Conservation (phyloP, 2,113 vertebrate species). For the Hippocampus guttulatus region DNA sequence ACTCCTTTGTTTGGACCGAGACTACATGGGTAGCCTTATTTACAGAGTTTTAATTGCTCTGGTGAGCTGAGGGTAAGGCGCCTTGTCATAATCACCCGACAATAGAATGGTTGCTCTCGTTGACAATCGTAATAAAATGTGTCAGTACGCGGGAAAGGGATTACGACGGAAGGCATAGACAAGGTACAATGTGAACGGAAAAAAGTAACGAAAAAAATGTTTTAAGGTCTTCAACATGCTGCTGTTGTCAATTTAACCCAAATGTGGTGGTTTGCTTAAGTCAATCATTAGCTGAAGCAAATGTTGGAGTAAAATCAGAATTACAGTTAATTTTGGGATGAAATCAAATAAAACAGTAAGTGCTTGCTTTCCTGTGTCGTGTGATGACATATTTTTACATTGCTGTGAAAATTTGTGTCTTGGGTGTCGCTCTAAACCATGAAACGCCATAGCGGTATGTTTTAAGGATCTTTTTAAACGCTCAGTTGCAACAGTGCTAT, state of each 20-base stretch:
- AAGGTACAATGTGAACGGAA: not conserved
- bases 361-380: too few species aligned
- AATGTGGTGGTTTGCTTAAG: not conserved
- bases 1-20: slow-evolving; percentile 74
- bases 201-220: not conserved
- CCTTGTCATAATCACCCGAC: slow-evolving; percentile 77
- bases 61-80: slow-evolving; percentile 80
- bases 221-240: not conserved
- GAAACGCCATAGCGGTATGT: not conserved
- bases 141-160: not conserved
- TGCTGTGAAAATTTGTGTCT: too few species aligned
- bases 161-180: not conserved
- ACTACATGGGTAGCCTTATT: slow-evolving; percentile 80
- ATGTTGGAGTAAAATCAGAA: not conserved
- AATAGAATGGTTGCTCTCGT: slow-evolving; percentile 79
- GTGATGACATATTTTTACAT: too few species aligned
- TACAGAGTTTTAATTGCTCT: slow-evolving; percentile 89
- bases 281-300: not conserved
- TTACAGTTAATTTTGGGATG: not conserved
- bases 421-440: not conserved
- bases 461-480: too few species aligned
- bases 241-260: not conserved
- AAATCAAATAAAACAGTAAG: not conserved
- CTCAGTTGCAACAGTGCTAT: too few species aligned
- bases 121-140: slow-evolving; percentile 83